These are phyloP conservation scores for Stegodyphus mimosarum DNA, from an alignment of 1,140 invertebrate species.

Conservation along the genomic window DNA sequence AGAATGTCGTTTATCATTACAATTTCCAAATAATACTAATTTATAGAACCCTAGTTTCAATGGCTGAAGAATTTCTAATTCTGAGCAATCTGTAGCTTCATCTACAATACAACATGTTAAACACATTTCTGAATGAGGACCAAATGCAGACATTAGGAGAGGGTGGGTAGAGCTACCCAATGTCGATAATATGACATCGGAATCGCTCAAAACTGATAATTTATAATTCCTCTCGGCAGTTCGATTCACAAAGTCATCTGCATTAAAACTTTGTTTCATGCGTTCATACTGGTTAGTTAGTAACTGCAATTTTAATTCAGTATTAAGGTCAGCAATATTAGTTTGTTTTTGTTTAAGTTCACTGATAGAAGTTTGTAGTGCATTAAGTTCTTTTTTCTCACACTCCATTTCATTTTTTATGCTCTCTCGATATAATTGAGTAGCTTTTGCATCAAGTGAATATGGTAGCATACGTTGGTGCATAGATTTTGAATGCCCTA, in stretches of 20 bases:
- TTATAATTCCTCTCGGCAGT: slow-evolving; percentile 52
- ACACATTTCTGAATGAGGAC: slow-evolving; percentile 67
- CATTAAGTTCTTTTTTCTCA: neutral
- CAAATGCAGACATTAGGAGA: slow-evolving; percentile 62
- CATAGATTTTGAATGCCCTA: slow-evolving; percentile 73
- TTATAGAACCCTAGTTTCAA: slow-evolving; percentile 78
- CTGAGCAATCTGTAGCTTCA: slow-evolving; percentile 88
- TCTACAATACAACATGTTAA: slow-evolving; percentile 90
- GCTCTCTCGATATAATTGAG: slow-evolving; percentile 23
- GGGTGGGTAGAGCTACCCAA: slow-evolving; percentile 73
- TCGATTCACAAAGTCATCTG: neutral
- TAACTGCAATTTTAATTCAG: neutral
- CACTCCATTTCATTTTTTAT: slow-evolving; percentile 44
- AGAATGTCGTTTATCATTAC: slow-evolving; percentile 84
- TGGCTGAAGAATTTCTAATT: slow-evolving; percentile 84
- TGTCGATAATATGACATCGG: slow-evolving; percentile 77
- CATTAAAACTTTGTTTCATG: too few relatives aligned
- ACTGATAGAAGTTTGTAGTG: neutral
- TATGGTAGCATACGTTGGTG: slow-evolving; percentile 70
- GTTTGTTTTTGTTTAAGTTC: slow-evolving; percentile 63
- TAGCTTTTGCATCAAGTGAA: slow-evolving; percentile 70
- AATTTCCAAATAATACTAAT: slow-evolving; percentile 89
- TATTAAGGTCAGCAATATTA: neutral
- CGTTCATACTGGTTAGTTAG: neutral
- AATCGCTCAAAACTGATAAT: slow-evolving; percentile 70